These are phyloP conservation scores for Stomatorhinus walkeri DNA, from an alignment of 2,797 vertebrate species.

Conservation along the genomic window DNA sequence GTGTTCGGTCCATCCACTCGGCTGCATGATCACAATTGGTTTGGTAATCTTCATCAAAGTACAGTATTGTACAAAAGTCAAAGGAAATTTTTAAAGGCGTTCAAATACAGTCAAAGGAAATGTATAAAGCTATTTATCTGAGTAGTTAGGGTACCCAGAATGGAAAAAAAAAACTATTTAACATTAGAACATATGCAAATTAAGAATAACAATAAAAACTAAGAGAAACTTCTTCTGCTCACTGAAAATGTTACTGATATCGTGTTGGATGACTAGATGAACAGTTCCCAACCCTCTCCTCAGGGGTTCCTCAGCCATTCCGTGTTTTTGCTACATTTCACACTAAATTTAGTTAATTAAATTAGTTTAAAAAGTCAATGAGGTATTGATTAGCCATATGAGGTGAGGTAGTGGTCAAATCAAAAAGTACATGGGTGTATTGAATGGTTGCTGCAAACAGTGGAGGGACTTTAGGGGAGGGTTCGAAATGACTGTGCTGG, in stretches of 20 bases:
- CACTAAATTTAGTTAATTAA: not conserved
- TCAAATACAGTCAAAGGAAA: not conserved
- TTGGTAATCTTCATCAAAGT: not conserved
- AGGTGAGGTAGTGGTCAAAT: not conserved
- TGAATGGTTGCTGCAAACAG: not conserved
- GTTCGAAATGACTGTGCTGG: not conserved
- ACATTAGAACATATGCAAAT: not conserved
- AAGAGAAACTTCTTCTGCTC: not conserved
- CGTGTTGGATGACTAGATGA: not conserved
- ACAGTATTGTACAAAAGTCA: not conserved
- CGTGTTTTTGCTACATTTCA: not conserved
- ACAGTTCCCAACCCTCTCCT: not conserved
- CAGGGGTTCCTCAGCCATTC: not conserved
- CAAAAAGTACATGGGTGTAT: not conserved
- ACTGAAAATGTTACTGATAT: not conserved
- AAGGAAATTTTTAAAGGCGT: not conserved
- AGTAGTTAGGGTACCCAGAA: not conserved
- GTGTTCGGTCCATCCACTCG: not conserved
- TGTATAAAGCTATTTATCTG: not conserved
- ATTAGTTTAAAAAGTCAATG: not conserved
- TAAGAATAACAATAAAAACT: not conserved
- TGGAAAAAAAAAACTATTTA: not conserved
- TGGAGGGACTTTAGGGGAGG: not conserved
- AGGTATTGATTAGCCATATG: not conserved
- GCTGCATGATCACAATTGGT: not conserved